phyloP scores from a whole-genome alignment of 2,797 vertebrate genomes.

The Poecilia gillii region DNA sequence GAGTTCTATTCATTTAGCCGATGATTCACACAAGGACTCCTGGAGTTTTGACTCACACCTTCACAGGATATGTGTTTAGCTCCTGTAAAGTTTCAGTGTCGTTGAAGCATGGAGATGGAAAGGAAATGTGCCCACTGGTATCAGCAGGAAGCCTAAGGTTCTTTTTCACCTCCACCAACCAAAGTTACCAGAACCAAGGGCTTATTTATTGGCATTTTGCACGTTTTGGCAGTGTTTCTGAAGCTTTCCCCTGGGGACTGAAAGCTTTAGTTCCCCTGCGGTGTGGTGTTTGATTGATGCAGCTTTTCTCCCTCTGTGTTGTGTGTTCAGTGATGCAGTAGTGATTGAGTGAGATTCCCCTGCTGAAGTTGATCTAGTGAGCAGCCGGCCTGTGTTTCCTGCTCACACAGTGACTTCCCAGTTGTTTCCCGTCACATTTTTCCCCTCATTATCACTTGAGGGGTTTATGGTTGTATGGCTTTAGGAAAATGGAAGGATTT shows the following conservation, averaged over 20 bases:
- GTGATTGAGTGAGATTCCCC: slow-evolving; percentile 68
- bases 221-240: slow-evolving; percentile 50
- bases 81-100: slow-evolving; percentile 17
- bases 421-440: slow-evolving; percentile 55
- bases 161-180: slow-evolving; percentile 34
- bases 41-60: slow-evolving; percentile 15
- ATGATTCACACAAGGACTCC: slow-evolving; percentile 17
- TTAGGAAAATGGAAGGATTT: slow-evolving; percentile 44
- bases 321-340: slow-evolving; percentile 67
- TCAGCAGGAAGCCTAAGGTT: slow-evolving; percentile 25
- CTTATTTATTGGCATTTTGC: slow-evolving; percentile 67
- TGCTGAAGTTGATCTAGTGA: slow-evolving; percentile 65
- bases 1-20: slow-evolving; percentile 6
- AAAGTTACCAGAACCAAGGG: slow-evolving; percentile 33
- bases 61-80: slow-evolving; percentile 20
- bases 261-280: slow-evolving; percentile 45
- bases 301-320: slow-evolving; percentile 48
- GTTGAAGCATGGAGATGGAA: slow-evolving; percentile 23
- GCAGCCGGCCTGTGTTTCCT: slow-evolving; percentile 60
- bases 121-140: slow-evolving; percentile 21
- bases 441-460: slow-evolving; percentile 55
- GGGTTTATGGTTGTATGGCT: slow-evolving; percentile 46
- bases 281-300: slow-evolving; percentile 70
- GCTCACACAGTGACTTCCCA: slow-evolving; percentile 40
- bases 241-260: slow-evolving; percentile 55